Base-by-base conservation (phyloP, 1,140 invertebrate species). In the Polypedilum pembai region DNA sequence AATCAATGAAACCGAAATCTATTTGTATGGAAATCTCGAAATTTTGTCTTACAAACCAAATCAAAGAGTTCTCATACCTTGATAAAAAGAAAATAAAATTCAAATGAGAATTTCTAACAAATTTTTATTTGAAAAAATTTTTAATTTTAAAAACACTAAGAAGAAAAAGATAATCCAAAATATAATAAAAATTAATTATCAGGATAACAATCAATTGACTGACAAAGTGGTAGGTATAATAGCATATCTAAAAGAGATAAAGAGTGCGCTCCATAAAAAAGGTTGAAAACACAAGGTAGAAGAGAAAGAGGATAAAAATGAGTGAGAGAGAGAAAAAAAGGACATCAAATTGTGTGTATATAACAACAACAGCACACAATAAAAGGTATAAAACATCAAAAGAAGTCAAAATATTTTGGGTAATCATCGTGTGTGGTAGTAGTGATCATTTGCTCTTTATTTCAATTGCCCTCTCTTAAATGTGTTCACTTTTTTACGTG, bases 321-420 rank as follows among this genome's bases (percentile, higher is more conserved):
- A 33, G 24, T 33, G 24, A 33, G 24, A 33, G 24, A 33, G 10
- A 69, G 7, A 4, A 20, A 69, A 69, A 21, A 69, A 21, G 65
- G 17, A 18, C 65, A 69, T 69, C 18, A 18, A 20, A 10, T 69
- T 69, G 20, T 69, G 18, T 69, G 10, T 12, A 56, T 56, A 56
- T 56, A 18, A 21, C 8, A 69, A 69, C 8, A 69, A 69, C 8
- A 18, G 17, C 17, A 15, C 45, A 56, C 45, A 56, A 56, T 21
- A 56, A 56, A 56, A 56, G 45, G 45, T 56, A 33, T 33, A 69
- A 69, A 69, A 69, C 65, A 69, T 69, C 65, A 69, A 69, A 69
- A 69, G 65, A 69, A 69, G 65, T 69, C 65, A 69, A 69, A 69
- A 69, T 69, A 69, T 69, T 69, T 69, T 69, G 17, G 65, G 65